Conservation (phyloP, 2,888 invertebrate genomes). For the Agonum fuliginosum region DNA sequence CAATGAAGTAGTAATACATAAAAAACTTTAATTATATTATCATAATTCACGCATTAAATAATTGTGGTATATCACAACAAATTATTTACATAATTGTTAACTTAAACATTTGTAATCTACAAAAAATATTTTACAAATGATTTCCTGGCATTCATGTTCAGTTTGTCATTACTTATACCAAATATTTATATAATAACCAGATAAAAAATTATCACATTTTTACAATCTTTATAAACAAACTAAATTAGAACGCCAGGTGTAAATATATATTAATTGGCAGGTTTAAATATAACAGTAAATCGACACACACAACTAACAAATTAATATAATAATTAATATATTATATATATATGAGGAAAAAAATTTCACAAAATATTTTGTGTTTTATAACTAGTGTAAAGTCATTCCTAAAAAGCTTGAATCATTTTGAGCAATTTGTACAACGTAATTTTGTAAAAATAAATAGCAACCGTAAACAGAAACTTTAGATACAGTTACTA, state of each 20-base stretch:
- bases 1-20: conserved; percentile 26
- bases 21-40: conserved; percentile 24
- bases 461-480: conserved; percentile 21
- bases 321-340: conserved; percentile 19
- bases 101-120: conserved; percentile 45
- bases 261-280: conserved; percentile 23
- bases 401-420: conserved; percentile 40
- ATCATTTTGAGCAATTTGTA: conserved; percentile 40
- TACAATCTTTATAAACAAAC: conserved; percentile 10
- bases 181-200: conserved; percentile 4
- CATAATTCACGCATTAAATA: conserved; percentile 40
- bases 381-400: conserved; percentile 42
- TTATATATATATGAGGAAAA: conserved; percentile 20
- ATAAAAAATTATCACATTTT: conserved; percentile 29
- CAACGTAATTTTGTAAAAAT: conserved; percentile 25
- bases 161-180: conserved; percentile 20
- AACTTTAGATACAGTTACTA: conserved; percentile 12
- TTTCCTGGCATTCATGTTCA: conserved; percentile 27
- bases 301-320: conserved; percentile 34
- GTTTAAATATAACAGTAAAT: conserved; percentile 36
- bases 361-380: conserved; percentile 40
- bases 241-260: conserved; percentile 16
- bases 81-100: conserved; percentile 38
- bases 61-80: conserved; percentile 43
- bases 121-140: conserved; percentile 40